Evolutionary conservation across 2,113 vertebrate genomes (phyloP).

Genomic region (Podocnemis expansa): DNA sequence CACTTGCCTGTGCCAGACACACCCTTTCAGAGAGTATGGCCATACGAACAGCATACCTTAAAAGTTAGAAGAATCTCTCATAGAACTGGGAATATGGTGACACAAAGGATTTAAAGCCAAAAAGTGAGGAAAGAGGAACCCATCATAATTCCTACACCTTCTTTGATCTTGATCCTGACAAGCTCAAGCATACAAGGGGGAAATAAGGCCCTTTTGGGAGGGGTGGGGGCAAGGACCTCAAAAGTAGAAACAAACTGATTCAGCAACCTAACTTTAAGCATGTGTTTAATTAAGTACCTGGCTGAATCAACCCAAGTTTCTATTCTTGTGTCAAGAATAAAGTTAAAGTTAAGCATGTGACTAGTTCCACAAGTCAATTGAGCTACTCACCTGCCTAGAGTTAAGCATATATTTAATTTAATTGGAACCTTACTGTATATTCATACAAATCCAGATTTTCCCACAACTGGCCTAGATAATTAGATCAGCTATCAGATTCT

Average conservation of each 20-base stretch:
- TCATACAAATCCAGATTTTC: too few relatives aligned
- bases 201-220: not conserved
- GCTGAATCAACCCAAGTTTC: too few relatives aligned
- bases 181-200: not conserved
- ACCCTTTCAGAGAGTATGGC: not conserved
- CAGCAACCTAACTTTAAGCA: not conserved
- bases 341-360: too few relatives aligned
- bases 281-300: too few relatives aligned
- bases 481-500: not conserved
- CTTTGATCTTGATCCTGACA: not conserved
- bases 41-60: not conserved
- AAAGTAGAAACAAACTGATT: not conserved
- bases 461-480: not conserved
- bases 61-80: not conserved
- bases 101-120: not conserved
- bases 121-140: not conserved
- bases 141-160: not conserved
- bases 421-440: not conserved
- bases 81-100: not conserved
- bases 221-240: not conserved
- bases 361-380: not conserved
- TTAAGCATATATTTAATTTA: not conserved
- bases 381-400: not conserved
- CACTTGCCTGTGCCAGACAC: not conserved
- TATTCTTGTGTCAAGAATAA: too few relatives aligned